Evolutionary conservation across 2,797 vertebrate species (phyloP).

Genomic region (Myripristis murdjan): DNA sequence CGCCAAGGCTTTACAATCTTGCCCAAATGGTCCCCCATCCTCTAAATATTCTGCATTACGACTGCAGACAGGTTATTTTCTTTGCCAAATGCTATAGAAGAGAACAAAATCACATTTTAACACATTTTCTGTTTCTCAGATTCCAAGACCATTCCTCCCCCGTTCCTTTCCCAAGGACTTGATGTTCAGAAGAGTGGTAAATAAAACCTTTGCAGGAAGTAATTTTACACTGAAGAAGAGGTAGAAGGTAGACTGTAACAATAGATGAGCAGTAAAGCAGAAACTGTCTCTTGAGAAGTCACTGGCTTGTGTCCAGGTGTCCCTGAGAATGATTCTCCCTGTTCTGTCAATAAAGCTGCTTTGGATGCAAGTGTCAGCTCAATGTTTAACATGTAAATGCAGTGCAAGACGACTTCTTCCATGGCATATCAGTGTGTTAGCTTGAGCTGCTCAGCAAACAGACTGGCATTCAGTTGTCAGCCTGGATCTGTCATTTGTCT

Average conservation of each 20-base stretch:
- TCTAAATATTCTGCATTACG: no score
- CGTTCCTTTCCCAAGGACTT: neutral
- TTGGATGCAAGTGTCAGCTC: neutral
- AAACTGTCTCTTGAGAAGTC: no score
- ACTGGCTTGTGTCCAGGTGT: neutral
- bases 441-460: conserved; percentile 8
- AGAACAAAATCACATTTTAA: neutral
- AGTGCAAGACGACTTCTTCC: neutral
- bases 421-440: neutral
- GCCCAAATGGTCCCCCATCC: no score
- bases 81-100: neutral
- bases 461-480: conserved; percentile 7
- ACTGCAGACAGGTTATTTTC: neutral
- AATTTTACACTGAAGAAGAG: no score
- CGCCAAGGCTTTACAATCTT: no score
- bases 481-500: conserved; percentile 47
- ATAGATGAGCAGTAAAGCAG: neutral
- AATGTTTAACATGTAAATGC: neutral
- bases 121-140: neutral
- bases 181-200: neutral
- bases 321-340: no score
- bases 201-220: no score
- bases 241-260: no score
- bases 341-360: neutral
- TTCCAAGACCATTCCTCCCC: neutral